phyloP scores from a whole-genome alignment of 2,797 vertebrate species.

The Epinephelus coioides region DNA sequence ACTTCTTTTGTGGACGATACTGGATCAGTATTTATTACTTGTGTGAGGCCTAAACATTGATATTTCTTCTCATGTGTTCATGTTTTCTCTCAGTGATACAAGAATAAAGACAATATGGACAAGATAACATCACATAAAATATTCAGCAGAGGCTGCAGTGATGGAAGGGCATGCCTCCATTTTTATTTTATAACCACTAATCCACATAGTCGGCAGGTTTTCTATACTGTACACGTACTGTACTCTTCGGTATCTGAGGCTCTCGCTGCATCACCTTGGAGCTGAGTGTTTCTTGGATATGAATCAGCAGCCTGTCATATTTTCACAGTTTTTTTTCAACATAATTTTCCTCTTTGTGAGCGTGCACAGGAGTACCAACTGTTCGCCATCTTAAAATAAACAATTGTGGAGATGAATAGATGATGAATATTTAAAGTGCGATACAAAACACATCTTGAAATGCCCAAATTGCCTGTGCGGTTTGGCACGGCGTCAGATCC shows the following conservation, averaged over 20 bases:
- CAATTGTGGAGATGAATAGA: background rate
- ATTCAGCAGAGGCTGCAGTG: conserved; percentile 36
- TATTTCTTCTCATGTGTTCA: background rate
- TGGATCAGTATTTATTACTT: background rate
- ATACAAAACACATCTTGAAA: conserved; percentile 22
- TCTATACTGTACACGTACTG: background rate
- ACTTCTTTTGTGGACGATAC: background rate
- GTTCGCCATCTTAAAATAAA: too few species aligned
- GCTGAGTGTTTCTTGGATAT: background rate
- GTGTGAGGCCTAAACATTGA: background rate
- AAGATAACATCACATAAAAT: conserved; percentile 29
- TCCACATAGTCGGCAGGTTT: background rate
- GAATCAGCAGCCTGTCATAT: background rate
- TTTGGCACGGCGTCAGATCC: conserved; percentile 25
- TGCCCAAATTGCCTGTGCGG: background rate
- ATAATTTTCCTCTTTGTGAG: background rate
- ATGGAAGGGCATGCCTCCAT: background rate
- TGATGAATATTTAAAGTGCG: background rate
- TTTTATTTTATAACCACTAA: conserved; percentile 39
- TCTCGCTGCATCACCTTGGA: background rate
- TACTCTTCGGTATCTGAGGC: background rate
- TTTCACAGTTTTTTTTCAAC: background rate
- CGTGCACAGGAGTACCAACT: background rate
- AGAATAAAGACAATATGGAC: conserved; percentile 7
- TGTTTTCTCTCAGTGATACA: background rate